Evolutionary conservation across 2,888 invertebrate species (phyloP), one percentile per base, ranked within the genome.

Genomic region (Pyrrhosoma nymphula): DNA sequence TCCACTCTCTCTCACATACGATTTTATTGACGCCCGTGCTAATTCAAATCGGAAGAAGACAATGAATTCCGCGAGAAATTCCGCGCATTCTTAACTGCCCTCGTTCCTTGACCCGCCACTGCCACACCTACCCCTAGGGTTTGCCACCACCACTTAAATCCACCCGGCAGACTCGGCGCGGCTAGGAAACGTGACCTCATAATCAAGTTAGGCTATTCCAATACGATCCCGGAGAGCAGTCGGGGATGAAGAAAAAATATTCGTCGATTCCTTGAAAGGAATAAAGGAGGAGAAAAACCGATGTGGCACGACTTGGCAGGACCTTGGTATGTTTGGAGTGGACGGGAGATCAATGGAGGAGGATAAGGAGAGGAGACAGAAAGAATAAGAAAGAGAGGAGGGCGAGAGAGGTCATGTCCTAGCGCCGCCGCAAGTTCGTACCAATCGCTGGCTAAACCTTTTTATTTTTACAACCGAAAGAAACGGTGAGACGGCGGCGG

Each of bases 301-400:
- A 82, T 82, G 82, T 35, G 82, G 82, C 35, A 82, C 82, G 82
- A 82, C 82, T 82, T 35, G 82, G 82, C 82, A 82, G 35, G 82
- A 14, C 82, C 35, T 16, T 3, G n/a, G 26, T n/a, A 14, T 10
- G 35, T 12, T 82, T 14, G 82, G 82, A 82, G 82, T 82, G 82
- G 82, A 82, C 82, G 30, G 82, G 82, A 69, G 82, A 82, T 82
- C 82, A 82, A 82, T 82, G 82, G 35, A 82, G 35, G 35, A 35
- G 82, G 82, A 35, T 69, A 69, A 82, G 35, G 82, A 35, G 82
- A 16, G 18, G 82, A 26, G n/a, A 20, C 60, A 10, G 60, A 20
- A 20, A 16, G 16, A 20, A 60, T 16, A 60, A 60, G 20, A 12
- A 60, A 14, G n/a, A 2, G 69, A 14, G 47, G 47, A n/a, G 26